Base-by-base conservation (phyloP, 2,797 vertebrate genomes). In the Glossophaga mutica region DNA sequence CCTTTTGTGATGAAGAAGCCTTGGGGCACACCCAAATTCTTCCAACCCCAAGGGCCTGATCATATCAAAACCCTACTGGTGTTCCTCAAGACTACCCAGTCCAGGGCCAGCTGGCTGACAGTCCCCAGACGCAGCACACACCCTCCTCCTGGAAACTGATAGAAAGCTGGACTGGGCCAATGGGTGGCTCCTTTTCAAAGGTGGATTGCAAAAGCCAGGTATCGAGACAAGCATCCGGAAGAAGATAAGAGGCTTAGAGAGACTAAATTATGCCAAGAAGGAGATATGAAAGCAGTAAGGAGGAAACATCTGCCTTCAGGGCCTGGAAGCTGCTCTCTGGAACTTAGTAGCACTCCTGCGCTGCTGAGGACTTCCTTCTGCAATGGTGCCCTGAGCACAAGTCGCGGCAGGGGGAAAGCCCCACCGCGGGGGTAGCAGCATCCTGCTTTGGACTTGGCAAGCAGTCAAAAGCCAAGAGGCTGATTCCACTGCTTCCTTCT, bases 291-390 rank as follows among this genome's bases (percentile, higher is more conserved):
- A 94, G 68, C 62, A 78, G 12, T 2, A 2, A 76, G 22, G 46
- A 94, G 95, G 96, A 96, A 98, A 97, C 95, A 96, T 94, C 70
- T 90, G 93, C 82, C 65, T 59, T 70, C 3, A 50, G 82, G 70
- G 29, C 46, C 78, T 87, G 46, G 55, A 92, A 68, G 57, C 42
- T n/a, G 5, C 88, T 91, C 57, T 82, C 55, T 67, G 74, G 94
- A 89, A 95, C 95, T 70, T 11, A 71, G 44, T 0, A 32, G 76
- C 59, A 81, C 83, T 67, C 10, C 44, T 9, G 19, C 15, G 68
- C n/a, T 0, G 21, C 82, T 39, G 9, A 92, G 50, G 21, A 90
- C 85, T 95, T 94, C 96, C 94, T 91, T 65, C 95, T 92, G 90
- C 59, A 93, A 52, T 22, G 52, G 65, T 70, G 78, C 70, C 77